Evolutionary conservation across 2,113 vertebrate species (phyloP).

Genomic region (Myodes glareolus): DNA sequence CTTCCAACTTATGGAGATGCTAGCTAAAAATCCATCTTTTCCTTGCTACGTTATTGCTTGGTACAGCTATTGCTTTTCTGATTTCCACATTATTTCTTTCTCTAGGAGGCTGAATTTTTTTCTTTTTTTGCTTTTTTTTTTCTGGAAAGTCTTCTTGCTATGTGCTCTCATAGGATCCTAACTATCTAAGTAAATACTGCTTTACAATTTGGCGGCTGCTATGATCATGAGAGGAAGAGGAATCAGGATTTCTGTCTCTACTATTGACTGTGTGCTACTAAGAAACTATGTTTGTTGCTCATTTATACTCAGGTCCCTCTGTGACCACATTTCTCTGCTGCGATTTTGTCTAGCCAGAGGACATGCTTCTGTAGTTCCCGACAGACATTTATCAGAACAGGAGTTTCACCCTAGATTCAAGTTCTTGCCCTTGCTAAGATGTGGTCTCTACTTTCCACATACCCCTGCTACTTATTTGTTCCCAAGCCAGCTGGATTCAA

Average conservation of each 20-base stretch:
- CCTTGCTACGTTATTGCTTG: not conserved
- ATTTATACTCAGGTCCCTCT: not conserved
- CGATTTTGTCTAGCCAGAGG: not conserved
- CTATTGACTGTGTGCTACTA: accelerated
- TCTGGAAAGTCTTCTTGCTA: not conserved
- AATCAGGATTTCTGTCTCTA: not conserved
- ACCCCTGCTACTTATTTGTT: not conserved
- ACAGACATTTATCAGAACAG: not conserved
- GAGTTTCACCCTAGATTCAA: not conserved
- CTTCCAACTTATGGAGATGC: not conserved
- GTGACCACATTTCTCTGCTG: not conserved
- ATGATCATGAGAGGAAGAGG: not conserved
- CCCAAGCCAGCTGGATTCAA: not conserved
- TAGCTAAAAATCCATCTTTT: not conserved
- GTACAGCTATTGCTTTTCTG: not conserved
- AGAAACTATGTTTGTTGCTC: not conserved
- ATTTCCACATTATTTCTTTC: not conserved
- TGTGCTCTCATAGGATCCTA: not conserved
- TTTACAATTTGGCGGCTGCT: not conserved
- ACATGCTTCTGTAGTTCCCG: not conserved
- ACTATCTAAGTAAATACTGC: not conserved
- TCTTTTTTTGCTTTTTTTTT: constrained; percentile 17
- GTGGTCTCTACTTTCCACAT: not conserved
- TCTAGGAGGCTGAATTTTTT: not conserved
- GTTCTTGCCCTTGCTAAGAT: not conserved